phyloP scores from a whole-genome alignment of 2,888 invertebrate genomes.

The Ormyrus pomaceus region DNA sequence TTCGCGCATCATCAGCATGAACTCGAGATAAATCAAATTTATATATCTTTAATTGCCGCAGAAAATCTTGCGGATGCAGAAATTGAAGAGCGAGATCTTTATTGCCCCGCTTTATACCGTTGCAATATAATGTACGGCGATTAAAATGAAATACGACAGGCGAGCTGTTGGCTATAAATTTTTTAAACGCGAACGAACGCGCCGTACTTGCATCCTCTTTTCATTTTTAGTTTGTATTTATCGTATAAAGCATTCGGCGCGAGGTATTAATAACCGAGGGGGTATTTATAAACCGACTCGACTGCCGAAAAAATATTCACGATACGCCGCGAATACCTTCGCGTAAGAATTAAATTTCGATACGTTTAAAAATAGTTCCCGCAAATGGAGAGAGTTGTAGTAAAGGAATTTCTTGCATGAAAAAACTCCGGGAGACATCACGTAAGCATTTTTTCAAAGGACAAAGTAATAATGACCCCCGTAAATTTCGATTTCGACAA shows the following conservation, averaged over 20 bases:
- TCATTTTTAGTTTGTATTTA: conserved; percentile 22
- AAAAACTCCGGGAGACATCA: background rate
- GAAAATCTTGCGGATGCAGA: background rate
- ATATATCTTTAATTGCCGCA: background rate
- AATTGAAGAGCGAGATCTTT: background rate
- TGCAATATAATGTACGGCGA: too few species aligned
- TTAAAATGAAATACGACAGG: too few species aligned
- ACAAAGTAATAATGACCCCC: too few species aligned
- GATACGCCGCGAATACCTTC: conserved; percentile 36
- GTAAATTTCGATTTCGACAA: too few species aligned
- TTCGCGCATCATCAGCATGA: background rate
- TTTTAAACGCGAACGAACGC: too few species aligned
- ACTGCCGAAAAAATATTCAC: conserved; percentile 36
- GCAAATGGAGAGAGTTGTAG: conserved; percentile 1
- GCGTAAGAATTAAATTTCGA: conserved; percentile 52
- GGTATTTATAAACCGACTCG: conserved; percentile 42
- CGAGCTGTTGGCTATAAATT: too few species aligned
- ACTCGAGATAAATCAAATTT: background rate
- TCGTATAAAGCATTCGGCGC: conserved; percentile 18
- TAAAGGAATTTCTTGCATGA: conserved; percentile 9
- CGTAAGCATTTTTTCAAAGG: too few species aligned
- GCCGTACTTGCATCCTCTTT: background rate
- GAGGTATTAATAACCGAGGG: conserved; percentile 36
- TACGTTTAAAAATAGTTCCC: conserved; percentile 44
- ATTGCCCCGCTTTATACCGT: too few species aligned